Evolutionary conservation across 2,113 vertebrate genomes (phyloP), one percentile per base, ranked within the genome.

Genomic region (Chaenogobius annularis): DNA sequence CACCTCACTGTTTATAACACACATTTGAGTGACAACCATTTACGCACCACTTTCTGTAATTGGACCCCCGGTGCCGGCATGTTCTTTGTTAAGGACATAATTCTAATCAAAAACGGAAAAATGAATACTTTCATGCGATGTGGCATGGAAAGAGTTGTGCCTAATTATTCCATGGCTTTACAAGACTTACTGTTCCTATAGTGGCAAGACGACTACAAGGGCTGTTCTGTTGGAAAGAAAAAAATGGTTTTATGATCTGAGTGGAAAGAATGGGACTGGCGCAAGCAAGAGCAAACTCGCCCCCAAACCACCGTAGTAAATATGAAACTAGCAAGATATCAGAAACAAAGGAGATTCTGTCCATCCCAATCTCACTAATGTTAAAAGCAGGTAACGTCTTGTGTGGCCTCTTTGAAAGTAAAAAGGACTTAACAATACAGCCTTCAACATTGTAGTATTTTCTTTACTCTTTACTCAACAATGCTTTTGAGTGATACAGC

Each of bases 201-300:
- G 77, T 81, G 77, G 76, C 70, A 65, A 68, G 81, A 80, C 26
- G 22, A 70, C 77, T 63, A 84, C 79, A 86, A 75, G 75, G 75
- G 40, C 61, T 15, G 47, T 67, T 86, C 81, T 86, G 85, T 84
- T 77, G 69, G 72, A 78, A 86, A 79, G 85, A 86, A 76, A 66
- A 61, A 73, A 23, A 12, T 14, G 73, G 77, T 90, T 91, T 92
- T 90, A 90, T 90, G 82, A 88, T 87, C 70, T 5, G 75, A 87
- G 87, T 91, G 91, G 90, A 91, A 91, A 91, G 85, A 90, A 88
- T 81, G 81, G 85, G 82, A 81, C 82, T 82, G 82, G 82, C 84
- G 81, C 85, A 26, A 14, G 55, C 22, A 46, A 84, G 85, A 74
- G 89, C 85, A 78, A 80, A 80, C 81, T 85, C 83, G 68, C 82